phyloP scores from a whole-genome alignment of 2,113 vertebrate species.

The Ictalurus punctatus region DNA sequence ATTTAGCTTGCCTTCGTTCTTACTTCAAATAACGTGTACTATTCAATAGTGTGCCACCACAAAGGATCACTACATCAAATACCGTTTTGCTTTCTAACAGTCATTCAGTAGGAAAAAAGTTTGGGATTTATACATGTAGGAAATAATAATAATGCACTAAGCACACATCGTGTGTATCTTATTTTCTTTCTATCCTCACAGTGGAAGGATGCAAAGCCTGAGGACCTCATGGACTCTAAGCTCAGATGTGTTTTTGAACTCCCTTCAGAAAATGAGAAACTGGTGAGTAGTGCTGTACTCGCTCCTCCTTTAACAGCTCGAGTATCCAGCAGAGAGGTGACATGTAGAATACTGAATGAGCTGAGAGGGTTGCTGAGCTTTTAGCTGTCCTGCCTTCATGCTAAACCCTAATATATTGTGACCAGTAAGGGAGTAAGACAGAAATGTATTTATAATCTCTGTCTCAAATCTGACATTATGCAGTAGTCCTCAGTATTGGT shows the following conservation, averaged over 20 bases:
- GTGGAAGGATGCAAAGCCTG: slow-evolving; percentile 91
- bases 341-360: slow-evolving; percentile 22
- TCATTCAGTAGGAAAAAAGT: neutral
- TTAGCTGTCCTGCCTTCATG: neutral
- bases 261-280: slow-evolving; percentile 85
- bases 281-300: slow-evolving; percentile 72
- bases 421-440: neutral
- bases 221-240: slow-evolving; percentile 92
- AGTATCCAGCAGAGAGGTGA: slow-evolving; percentile 22
- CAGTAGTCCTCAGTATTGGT: neutral
- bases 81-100: neutral
- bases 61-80: neutral
- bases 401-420: slow-evolving; percentile 14
- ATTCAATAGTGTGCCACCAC: neutral
- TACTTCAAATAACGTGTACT: neutral
- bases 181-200: slow-evolving; percentile 51
- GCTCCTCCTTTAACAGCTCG: neutral
- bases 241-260: slow-evolving; percentile 90
- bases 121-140: neutral
- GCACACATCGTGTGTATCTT: neutral
- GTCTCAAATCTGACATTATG: neutral
- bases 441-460: slow-evolving; percentile 1
- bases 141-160: no score
- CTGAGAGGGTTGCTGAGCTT: slow-evolving; percentile 5
- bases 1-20: neutral